Base-by-base conservation (phyloP, 2,888 invertebrate species). In the Drosophila parthenogenetica region DNA sequence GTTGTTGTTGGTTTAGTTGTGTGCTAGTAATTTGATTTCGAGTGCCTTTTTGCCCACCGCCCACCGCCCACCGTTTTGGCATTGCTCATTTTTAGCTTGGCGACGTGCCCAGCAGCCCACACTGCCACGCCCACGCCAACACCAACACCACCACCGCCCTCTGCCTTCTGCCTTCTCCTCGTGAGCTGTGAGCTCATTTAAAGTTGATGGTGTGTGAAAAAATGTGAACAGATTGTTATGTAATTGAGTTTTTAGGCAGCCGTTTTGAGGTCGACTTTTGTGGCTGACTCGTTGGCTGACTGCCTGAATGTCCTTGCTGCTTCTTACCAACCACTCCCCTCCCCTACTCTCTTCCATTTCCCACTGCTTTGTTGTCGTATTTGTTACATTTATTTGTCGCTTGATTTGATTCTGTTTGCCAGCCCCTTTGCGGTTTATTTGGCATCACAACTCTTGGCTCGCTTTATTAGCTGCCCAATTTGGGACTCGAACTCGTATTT, bases 171-270 rank as follows among this genome's bases (percentile, higher is more conserved):
- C 35, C 35, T 3, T 2, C 35, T 35, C 10, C 46, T 13, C 19
- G 8, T 5, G 29, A 57, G 58, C 63, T 45, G 64, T 49, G 66
- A 79, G 89, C 84, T 89, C 88, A 90, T 89, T 90, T 90, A 81
- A 86, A 88, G 88, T 91, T 90, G 91, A 90, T 90, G 90, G 90
- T 90, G 90, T 91, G 90, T 91, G 86, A 90, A 90, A 89, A 91
- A 91, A 91, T 91, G 90, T 91, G 91, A 91, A 91, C 91, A 91
- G 91, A 91, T 91, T 91, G 90, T 90, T 91, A 87, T 90, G 87
- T 91, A 90, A 90, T 90, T 90, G 91, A 91, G 90, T 91, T 90
- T 90, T 90, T 89, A 89, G 89, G 87, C 90, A 89, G 83, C 83
- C 83, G 86, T 87, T 87, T 85, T 85, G 87, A 87, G 87, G 87